Evolutionary conservation across 2,888 invertebrate species (phyloP).

Genomic region (Spodoptera picta): DNA sequence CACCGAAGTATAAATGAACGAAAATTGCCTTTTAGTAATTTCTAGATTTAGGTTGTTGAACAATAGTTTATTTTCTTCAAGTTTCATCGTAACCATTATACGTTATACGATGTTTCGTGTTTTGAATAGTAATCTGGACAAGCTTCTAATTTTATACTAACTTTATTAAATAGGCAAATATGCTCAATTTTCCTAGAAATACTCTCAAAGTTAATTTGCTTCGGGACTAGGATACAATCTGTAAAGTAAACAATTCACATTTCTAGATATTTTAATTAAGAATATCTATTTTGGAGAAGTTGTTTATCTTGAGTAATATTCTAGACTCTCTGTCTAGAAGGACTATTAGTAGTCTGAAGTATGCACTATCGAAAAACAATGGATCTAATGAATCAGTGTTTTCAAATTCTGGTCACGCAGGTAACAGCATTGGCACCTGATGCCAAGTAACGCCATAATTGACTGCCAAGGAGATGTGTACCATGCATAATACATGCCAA

Average conservation of each 20-base stretch:
- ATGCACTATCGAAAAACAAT: constrained; percentile 22
- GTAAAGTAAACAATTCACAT: no score
- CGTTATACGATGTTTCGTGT: no score
- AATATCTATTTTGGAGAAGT: no score
- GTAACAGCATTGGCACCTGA: constrained; percentile 62
- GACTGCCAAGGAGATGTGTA: constrained; percentile 60
- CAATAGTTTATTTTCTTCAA: neutral
- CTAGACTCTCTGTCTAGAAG: neutral
- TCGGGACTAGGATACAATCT: no score
- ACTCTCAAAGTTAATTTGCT: no score
- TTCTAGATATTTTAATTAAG: no score
- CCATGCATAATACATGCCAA: constrained; percentile 71
- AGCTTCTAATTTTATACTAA: no score
- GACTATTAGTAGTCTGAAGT: neutral
- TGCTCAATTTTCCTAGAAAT: no score
- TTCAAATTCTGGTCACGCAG: constrained; percentile 59
- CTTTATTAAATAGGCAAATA: no score
- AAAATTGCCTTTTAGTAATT: constrained; percentile 15
- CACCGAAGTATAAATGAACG: constrained; percentile 22
- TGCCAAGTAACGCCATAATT: constrained; percentile 66
- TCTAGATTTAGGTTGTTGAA: constrained; percentile 5
- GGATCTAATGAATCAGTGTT: constrained; percentile 42
- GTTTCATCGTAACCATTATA: no score
- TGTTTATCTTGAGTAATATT: no score
- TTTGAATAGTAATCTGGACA: no score